phyloP scores from a whole-genome alignment of 2,888 invertebrate genomes.

The Thereva unica region DNA sequence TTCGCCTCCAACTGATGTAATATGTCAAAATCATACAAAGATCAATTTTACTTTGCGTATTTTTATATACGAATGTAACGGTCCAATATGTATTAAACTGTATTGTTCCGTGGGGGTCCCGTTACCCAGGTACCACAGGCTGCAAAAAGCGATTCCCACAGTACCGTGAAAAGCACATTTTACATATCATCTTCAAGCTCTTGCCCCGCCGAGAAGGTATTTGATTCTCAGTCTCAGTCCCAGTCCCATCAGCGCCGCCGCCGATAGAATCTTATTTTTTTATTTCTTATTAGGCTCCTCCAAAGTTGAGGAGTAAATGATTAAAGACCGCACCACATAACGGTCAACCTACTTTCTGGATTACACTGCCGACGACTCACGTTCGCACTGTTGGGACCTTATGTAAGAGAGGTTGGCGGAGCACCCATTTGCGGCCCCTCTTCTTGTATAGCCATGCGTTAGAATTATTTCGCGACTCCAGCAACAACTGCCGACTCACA shows the following conservation, averaged over 20 bases:
- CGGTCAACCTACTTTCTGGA: constrained; percentile 32
- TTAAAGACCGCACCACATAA: constrained; percentile 32
- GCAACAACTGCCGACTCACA: no score
- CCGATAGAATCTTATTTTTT: constrained; percentile 28
- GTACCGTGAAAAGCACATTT: background rate
- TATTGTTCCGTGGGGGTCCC: constrained; percentile 26
- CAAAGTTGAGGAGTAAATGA: constrained; percentile 9
- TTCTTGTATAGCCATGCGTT: background rate
- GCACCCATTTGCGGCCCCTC: constrained; percentile 31
- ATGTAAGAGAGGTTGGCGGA: constrained; percentile 17
- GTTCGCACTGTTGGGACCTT: constrained; percentile 10
- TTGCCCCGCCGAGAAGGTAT: no score
- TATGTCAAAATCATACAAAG: no score
- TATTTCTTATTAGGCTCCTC: constrained; percentile 16
- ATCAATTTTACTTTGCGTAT: background rate
- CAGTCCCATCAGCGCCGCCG: no score
- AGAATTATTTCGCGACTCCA: no score
- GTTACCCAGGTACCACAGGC: constrained; percentile 9
- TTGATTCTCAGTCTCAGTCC: no score
- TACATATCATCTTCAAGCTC: background rate
- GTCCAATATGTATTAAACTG: constrained; percentile 1
- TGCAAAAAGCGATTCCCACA: constrained; percentile 6
- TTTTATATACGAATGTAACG: constrained; percentile 12
- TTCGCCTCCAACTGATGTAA: no score
- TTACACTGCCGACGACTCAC: constrained; percentile 18